Evolutionary conservation across 2,113 vertebrate genomes (phyloP), one percentile per base, ranked within the genome.

Genomic region (Hyperopisus bebe): DNA sequence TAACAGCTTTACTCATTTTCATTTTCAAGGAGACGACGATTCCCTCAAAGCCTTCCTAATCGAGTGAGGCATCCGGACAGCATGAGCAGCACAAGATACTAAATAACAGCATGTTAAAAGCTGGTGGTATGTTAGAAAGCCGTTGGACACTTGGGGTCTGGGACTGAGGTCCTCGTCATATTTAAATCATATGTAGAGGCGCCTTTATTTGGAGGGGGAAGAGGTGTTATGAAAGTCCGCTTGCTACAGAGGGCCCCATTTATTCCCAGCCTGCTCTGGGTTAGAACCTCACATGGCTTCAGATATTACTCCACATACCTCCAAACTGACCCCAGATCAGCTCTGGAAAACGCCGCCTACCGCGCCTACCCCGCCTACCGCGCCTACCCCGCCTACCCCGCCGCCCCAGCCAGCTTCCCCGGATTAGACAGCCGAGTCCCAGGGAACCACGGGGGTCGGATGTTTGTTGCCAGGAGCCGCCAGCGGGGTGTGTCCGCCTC

Each of bases 401-500:
- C n/a, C n/a, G n/a, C 42, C 8, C 42, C 82, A n/a, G 31, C 82
- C 82, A 39, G 70, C 5, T 44, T 82, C 31, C 82, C 44, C 39
- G 9, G 19, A 84, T 84, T 47, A 84, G 82, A 53, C 31, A 62
- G 89, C n/a, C 35, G 17, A 31, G 44, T 83, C 47, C 53, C 90
- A 19, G 50, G 51, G 58, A 90, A 31, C 87, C 70, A 84, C 35
- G 19, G 87, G 77, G 86, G 89, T 47, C 48, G 48, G 77, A 90
- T 70, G 51, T 19, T 51, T 62, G 46, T 55, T 82, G 86, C 90
- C 62, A 83, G 86, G 48, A 88, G 35, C 44, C 86, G 31, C 55
- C 86, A 88, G 86, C 35, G 19, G 85, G 70, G 86, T 58, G 44
- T 82, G 86, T 66, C 87, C 47, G 87, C 86, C 80, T 88, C 90